phyloP scores from a whole-genome alignment of 2,113 vertebrate species.

The Ctenodactylus gundi region DNA sequence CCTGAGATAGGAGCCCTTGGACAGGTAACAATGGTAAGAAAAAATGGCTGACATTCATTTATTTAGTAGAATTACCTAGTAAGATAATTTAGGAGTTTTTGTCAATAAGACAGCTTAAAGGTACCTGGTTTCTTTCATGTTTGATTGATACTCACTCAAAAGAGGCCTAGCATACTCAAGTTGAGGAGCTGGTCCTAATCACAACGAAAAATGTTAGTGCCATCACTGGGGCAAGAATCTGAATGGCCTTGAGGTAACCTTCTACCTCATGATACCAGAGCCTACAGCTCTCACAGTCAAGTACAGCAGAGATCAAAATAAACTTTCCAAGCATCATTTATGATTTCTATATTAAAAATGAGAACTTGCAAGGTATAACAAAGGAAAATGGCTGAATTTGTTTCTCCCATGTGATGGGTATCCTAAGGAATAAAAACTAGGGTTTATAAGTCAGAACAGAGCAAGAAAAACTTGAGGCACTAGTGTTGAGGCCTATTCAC shows the following conservation, averaged over 20 bases:
- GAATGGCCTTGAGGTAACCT: neutral
- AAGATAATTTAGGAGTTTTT: neutral
- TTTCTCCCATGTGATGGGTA: neutral
- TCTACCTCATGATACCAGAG: neutral
- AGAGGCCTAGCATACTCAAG: neutral
- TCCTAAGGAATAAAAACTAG: neutral
- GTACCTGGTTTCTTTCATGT: neutral
- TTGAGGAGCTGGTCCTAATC: neutral
- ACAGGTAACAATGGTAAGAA: neutral
- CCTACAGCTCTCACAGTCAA: neutral
- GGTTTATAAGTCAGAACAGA: neutral
- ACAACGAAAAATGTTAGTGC: neutral
- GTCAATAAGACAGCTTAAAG: neutral
- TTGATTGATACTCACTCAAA: neutral
- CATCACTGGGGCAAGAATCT: neutral
- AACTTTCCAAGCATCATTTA: neutral
- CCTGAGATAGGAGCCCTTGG: neutral
- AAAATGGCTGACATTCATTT: neutral
- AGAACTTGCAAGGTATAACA: neutral
- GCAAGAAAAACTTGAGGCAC: neutral
- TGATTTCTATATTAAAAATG: neutral
- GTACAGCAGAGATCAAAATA: neutral
- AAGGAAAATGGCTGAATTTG: neutral
- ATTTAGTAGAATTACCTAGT: neutral
- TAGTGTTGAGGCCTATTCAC: too few species aligned